Evolutionary conservation across 2,888 invertebrate species (phyloP), one percentile per base, ranked within the genome.

Genomic region (Troides aeacus): DNA sequence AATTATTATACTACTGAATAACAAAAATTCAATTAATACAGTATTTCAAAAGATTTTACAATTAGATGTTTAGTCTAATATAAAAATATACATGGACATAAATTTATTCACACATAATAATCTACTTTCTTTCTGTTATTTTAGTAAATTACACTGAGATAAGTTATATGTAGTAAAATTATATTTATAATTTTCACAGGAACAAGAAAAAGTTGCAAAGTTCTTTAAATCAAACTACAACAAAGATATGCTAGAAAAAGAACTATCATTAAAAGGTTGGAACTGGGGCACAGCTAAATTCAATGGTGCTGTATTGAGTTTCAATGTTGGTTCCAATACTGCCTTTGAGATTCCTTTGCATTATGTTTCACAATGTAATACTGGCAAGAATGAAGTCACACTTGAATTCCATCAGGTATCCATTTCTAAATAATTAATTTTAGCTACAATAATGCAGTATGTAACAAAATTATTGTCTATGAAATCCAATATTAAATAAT

Each of bases 241-340:
- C 42, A 96, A 96, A 76, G 96, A 97, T 70, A 95, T 99, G 95
- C 92, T 97, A 62, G 98, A 97, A 79, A 97, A 97, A 79, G 99
- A 99, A 81, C 89, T 98, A 66, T 97, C 98, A 74, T 93, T 99
- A 1, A 99, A 98, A 85, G 99, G 99, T 0, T 99, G 99, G 99
- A 99, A 99, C 88, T 99, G 99, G 98, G 99, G 99, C 42, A 97
- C 97, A 0, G 98, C 98, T 0, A 97, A 97, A 78, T 99, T 99
- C 83, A 95, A 95, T 78, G 99, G 98, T 4, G 96, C 97, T 0
- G 95, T 97, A 0, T 88, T 98, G 0, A 96, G 96, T 81, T 98
- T 97, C 81, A 97, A 98, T 83, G 95, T 97, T 59, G 97, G 96
- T 4, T 93, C 94, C 46, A 94, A 96, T 76, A 96, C 97, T 18